A percentile compares a stretch with the other conserved stretches of the same genome.
phyloP scores from a whole-genome alignment of 2,888 invertebrate genomes.

The Pilophorus perplexus region DNA sequence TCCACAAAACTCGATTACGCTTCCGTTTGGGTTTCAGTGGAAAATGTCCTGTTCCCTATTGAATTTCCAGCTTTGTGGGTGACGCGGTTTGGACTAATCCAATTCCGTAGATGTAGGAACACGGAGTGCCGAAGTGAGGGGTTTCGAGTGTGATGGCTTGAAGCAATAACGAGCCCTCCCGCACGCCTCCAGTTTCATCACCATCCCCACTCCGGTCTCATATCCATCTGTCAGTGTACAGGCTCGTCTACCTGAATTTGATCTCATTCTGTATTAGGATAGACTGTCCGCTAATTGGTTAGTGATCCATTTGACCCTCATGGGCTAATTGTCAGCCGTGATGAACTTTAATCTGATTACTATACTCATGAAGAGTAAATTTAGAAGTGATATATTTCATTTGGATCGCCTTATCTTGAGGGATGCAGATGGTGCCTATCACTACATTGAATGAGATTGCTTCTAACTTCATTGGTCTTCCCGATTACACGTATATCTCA shows the following conservation, averaged over 20 bases:
- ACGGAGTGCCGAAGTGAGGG: background rate
- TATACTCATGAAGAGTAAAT: background rate
- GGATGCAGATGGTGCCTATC: too few species aligned
- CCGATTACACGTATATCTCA: too few species aligned
- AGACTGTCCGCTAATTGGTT: conserved; percentile 12
- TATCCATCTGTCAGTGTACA: conserved; percentile 12
- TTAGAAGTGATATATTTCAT: too few species aligned
- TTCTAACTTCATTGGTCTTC: too few species aligned
- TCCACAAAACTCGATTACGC: background rate
- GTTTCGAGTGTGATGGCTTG: background rate
- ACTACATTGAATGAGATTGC: too few species aligned
- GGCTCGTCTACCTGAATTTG: background rate
- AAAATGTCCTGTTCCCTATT: background rate
- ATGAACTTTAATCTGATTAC: conserved; percentile 2
- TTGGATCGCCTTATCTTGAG: too few species aligned
- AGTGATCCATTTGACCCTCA: background rate
- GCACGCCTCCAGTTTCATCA: conserved; percentile 8
- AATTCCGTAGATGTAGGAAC: background rate
- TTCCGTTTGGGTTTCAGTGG: background rate
- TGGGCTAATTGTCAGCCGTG: conserved; percentile 3
- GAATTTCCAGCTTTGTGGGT: conserved; percentile 1
- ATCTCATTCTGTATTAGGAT: conserved; percentile 1
- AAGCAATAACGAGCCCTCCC: conserved; percentile 10
- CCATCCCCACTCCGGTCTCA: background rate
- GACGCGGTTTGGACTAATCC: conserved; percentile 2